Conservation (phyloP, 2,113 vertebrate genomes). For the Elaphurus davidianus region DNA sequence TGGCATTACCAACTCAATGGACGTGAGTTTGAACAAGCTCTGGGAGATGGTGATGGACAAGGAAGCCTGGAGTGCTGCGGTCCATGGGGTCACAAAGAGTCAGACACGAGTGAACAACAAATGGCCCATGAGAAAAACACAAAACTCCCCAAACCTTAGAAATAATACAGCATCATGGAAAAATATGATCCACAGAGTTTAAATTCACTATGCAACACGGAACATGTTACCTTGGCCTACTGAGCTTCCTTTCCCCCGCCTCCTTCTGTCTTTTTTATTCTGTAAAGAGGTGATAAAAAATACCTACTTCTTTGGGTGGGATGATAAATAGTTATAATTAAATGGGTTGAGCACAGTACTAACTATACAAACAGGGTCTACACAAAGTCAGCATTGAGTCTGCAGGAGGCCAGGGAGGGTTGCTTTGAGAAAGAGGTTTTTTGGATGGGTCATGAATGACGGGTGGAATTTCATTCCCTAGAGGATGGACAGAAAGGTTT, state of each 20-base stretch:
- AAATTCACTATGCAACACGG: background rate
- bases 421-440: background rate
- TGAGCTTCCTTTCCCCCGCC: accelerated
- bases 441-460: background rate
- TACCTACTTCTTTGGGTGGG: background rate
- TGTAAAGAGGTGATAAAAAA: background rate
- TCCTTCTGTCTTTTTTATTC: background rate
- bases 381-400: no score
- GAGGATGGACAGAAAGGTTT: background rate
- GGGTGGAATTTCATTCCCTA: background rate
- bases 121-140: background rate
- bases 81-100: background rate
- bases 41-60: background rate
- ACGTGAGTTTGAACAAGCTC: background rate
- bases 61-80: background rate
- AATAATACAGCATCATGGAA: background rate
- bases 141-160: background rate
- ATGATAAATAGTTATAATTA: background rate
- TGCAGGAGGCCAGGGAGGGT: background rate
- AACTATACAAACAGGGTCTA: background rate
- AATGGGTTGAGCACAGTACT: background rate
- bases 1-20: background rate
- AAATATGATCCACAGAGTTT: background rate
- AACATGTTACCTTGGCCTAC: background rate
- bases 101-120: background rate